Evolutionary conservation across 2,797 vertebrate species (phyloP), one percentile per base, ranked within the genome.

Genomic region (Enteromius afrohamiltoni): DNA sequence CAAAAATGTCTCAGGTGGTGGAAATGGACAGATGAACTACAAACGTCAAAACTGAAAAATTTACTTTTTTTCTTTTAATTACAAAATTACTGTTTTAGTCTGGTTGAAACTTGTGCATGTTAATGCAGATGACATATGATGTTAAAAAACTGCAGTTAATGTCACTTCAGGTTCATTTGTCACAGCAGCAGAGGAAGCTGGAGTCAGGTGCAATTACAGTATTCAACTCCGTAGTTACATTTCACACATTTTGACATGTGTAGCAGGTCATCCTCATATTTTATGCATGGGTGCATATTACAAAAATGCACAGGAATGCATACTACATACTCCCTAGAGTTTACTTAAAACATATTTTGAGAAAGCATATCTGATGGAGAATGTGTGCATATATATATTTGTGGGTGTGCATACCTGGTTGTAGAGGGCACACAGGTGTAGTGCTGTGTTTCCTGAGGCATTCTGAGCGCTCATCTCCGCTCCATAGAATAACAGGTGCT

Each of bases 391-490:
- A 55, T 77, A 55, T 77, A 70, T 49, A 5, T n/a, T 19, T 64
- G 29, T 60, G 16, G 34, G 37, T 76, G 51, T 77, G 77, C 79
- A 67, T 87, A 98, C 98, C 97, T 99, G 97, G 94, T 99, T 98
- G 90, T 99, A 99, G 85, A 99, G 96, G 17, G 97, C 98, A 78
- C 98, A 99, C 76, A 99, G 95, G 84, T 99, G 98, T 85, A 99
- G 93, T 23, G 98, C 98, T 0, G 97, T 98, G 95, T 99, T 99
- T 87, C 98, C 98, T 0, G 98, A 99, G 90, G 98, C 98, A 21
- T 99, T 99, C 96, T 98, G 98, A 29, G 97, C 95, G 17, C 95
- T 93, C 98, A 98, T 98, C 91, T 99, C 96, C 0, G 98, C 98
- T 1, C 97, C 97, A 0, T 99, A 99, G 92, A 99, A 99, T 80